Evolutionary conservation across 1,140 invertebrate genomes (phyloP), one percentile per base, ranked within the genome.

Genomic region (Zaprionus ghesquierei): DNA sequence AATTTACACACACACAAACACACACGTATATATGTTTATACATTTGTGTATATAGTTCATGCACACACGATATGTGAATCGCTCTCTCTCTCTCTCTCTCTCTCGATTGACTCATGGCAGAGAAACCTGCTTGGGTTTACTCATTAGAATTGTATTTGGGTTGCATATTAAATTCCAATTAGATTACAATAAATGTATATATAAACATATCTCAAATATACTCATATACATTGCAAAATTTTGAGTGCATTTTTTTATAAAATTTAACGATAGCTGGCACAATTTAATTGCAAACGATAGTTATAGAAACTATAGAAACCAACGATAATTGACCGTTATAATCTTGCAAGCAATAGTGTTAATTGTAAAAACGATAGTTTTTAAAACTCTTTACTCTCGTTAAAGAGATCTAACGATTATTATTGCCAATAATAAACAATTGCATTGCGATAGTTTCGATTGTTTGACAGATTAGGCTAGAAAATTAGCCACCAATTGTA

Each of bases 1-100:
- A 68, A 59, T 59, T 27, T 38, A 49, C 50, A 46, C 33, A 62
- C n/a, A 15, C 15, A 51, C 33, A 25, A n/a, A 10, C 0, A 61
- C 13, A 25, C n/a, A 50, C 22, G 25, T 12, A 50, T 13, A 25
- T 6, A 23, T n/a, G n/a, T n/a, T n/a, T 27, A 12, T 27, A 18
- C 23, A 59, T 25, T 27, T 41, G 20, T 18, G 23, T 58, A 58
- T 58, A 38, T 41, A 59, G 44, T 49, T 23, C 12, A 50, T 25
- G 3, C 12, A 27, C 22, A 15, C n/a, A 54, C 18, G 23, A 38
- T 23, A 35, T 56, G 31, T 23, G 13, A 22, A 27, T 50, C 5
- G 31, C 18, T 8, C 6, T 49, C n/a, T n/a, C n/a, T n/a, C n/a
- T n/a, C n/a, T n/a, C n/a, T n/a, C n/a, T n/a, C n/a, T n/a, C n/a